Conservation (phyloP, 2,113 vertebrate species). For the Neopipo cinnamomea region DNA sequence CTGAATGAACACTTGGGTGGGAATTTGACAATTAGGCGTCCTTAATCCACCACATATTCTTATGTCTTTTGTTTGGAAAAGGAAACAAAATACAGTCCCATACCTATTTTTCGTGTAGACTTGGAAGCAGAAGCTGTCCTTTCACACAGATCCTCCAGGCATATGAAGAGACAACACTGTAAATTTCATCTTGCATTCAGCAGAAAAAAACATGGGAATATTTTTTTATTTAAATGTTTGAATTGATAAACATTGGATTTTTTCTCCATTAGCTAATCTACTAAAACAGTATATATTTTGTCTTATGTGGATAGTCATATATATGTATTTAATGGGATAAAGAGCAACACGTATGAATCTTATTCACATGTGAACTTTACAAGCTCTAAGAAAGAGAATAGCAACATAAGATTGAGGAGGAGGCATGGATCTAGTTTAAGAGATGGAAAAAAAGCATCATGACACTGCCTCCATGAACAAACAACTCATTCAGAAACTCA, state of each 20-base stretch:
- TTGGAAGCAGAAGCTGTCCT: not conserved
- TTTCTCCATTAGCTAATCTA: not conserved
- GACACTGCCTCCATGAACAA: not conserved
- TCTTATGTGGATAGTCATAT: not conserved
- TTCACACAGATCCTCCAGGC: not conserved
- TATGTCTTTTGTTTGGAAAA: not conserved
- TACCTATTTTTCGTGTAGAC: not conserved
- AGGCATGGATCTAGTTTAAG: not conserved
- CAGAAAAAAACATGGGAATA: not conserved
- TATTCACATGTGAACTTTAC: not conserved
- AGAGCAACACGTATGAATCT: not conserved
- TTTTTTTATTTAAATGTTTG: not conserved
- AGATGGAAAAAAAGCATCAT: not conserved
- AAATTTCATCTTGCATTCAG: not conserved
- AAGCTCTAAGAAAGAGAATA: not conserved
- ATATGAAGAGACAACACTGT: not conserved
- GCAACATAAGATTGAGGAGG: not conserved
- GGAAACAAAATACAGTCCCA: not conserved
- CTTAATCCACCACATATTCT: not conserved
- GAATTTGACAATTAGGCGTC: not conserved
- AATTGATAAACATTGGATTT: not conserved
- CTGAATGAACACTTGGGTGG: not conserved
- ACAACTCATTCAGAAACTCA: not conserved
- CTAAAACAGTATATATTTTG: not conserved
- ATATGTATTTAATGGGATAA: not conserved